Evolutionary conservation across 1,140 invertebrate species (phyloP).

Genomic region (Drosophila sproati): DNA sequence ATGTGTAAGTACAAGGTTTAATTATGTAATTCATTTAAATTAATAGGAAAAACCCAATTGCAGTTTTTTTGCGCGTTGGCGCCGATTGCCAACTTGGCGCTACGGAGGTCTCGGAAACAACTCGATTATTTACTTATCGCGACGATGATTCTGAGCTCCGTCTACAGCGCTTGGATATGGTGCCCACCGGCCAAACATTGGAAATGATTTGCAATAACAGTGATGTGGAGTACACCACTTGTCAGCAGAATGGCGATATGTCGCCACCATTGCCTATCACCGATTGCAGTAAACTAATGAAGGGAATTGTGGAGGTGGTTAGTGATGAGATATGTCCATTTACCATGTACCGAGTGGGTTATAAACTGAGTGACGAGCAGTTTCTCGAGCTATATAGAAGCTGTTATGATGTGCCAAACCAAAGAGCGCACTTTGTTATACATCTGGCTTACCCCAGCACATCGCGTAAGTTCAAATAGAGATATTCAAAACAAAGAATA

Average conservation of each 20-base stretch:
- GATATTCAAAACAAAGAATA: neutral
- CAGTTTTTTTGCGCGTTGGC: constrained; percentile 4
- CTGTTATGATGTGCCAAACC: constrained; percentile 17
- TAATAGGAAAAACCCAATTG: neutral
- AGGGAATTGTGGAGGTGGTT: constrained; percentile 1
- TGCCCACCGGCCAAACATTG: constrained; percentile 7
- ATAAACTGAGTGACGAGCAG: neutral
- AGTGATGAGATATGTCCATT: constrained; percentile 8
- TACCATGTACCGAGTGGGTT: constrained; percentile 35
- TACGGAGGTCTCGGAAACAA: constrained; percentile 7
- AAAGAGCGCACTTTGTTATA: constrained; percentile 31
- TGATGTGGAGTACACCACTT: constrained; percentile 20
- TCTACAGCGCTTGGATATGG: constrained; percentile 10
- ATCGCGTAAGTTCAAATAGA: constrained; percentile 15
- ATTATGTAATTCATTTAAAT: neutral
- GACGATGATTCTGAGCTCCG: neutral
- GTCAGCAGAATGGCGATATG: constrained; percentile 11
- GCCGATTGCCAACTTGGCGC: constrained; percentile 29
- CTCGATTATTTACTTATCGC: constrained; percentile 31
- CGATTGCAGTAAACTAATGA: neutral
- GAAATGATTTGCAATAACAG: constrained; percentile 18
- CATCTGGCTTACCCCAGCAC: constrained; percentile 19
- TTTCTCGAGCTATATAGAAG: constrained; percentile 51
- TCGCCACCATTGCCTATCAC: neutral
- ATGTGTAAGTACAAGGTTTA: constrained; percentile 3